Percentiles rank a stretch among this genome's conserved stretches.
Evolutionary conservation across 2,888 invertebrate species (phyloP).

Genomic region (Drosophila robusta): DNA sequence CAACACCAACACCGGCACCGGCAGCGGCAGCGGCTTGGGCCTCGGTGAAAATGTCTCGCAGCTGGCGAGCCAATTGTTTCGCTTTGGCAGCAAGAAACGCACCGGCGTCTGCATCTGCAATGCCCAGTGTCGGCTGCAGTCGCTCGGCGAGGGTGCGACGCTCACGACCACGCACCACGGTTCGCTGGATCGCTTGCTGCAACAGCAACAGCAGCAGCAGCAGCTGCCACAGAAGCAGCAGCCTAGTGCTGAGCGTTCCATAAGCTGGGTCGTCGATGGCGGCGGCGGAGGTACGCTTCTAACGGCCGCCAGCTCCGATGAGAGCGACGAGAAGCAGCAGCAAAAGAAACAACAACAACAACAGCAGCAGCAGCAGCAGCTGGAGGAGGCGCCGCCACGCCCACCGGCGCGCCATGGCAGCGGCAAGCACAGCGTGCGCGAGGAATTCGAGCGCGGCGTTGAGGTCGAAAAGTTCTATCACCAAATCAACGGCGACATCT

Average conservation of each 20-base stretch:
- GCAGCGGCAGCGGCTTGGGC: conserved; percentile 76
- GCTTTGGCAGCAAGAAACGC: conserved; percentile 84
- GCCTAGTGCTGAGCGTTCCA: conserved; percentile 71
- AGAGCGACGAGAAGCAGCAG: conserved; percentile 70
- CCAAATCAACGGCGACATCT: conserved; percentile 85
- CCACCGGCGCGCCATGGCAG: conserved; percentile 67
- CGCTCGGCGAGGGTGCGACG: conserved; percentile 80
- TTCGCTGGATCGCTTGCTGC: conserved; percentile 83
- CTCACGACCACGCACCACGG: conserved; percentile 84
- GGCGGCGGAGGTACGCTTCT: conserved; percentile 72
- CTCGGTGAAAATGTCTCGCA: conserved; percentile 83
- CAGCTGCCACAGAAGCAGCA: conserved; percentile 50
- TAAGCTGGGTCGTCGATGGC: conserved; percentile 77
- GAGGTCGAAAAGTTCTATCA: conserved; percentile 85
- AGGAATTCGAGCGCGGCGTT: conserved; percentile 84
- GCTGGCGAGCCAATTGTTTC: conserved; percentile 84
- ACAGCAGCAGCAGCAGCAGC: conserved; percentile 49
- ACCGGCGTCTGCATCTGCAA: conserved; percentile 84
- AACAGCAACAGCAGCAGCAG: conserved; percentile 29
- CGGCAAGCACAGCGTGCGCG: conserved; percentile 69
- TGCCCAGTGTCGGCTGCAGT: conserved; percentile 83
- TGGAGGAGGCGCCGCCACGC: conserved; percentile 65
- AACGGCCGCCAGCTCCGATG: conserved; percentile 73
- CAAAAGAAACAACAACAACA: conserved; percentile 52
- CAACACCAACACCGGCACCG: conserved; percentile 75